These are phyloP conservation scores for Nemoura dubitans DNA, from an alignment of 2,888 invertebrate species.

Conservation along the genomic window DNA sequence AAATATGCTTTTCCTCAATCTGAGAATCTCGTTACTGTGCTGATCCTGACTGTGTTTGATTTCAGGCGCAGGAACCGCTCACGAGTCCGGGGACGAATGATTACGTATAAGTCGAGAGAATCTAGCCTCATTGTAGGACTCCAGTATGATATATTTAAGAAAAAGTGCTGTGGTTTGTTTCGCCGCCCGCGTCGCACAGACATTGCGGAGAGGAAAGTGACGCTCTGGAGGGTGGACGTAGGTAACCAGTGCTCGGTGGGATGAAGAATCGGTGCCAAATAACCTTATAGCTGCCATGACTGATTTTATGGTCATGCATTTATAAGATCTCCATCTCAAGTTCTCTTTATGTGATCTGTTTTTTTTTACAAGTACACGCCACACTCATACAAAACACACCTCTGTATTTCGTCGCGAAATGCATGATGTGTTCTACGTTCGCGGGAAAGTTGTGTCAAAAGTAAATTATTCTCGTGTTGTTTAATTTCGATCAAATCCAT, in stretches of 20 bases:
- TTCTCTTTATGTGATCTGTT: slow-evolving; percentile 41
- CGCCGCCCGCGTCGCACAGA: not conserved
- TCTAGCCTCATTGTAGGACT: slow-evolving; percentile 26
- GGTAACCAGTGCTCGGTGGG: slow-evolving; percentile 15
- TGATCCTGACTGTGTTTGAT: slow-evolving; percentile 56
- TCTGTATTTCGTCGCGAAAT: not conserved
- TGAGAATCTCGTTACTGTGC: too few species aligned
- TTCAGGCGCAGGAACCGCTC: slow-evolving; percentile 84
- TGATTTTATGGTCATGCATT: not conserved
- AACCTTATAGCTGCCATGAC: slow-evolving; percentile 8
- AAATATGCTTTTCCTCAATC: too few species aligned
- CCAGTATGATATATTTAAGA: not conserved
- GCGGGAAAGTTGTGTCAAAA: not conserved
- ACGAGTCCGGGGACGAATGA: slow-evolving; percentile 82
- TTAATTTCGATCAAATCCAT: not conserved
- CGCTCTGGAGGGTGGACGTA: not conserved
- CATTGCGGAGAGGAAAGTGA: slow-evolving; percentile 1
- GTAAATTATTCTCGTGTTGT: not conserved
- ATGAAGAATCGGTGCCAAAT: slow-evolving; percentile 39
- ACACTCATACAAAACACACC: not conserved
- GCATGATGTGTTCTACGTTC: not conserved
- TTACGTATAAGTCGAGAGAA: slow-evolving; percentile 69
- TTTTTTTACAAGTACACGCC: not conserved
- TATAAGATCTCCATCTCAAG: not conserved
- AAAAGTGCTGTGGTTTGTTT: slow-evolving; percentile 32